Base-by-base conservation (phyloP, 1,140 invertebrate genomes). In the Periplaneta americana region DNA sequence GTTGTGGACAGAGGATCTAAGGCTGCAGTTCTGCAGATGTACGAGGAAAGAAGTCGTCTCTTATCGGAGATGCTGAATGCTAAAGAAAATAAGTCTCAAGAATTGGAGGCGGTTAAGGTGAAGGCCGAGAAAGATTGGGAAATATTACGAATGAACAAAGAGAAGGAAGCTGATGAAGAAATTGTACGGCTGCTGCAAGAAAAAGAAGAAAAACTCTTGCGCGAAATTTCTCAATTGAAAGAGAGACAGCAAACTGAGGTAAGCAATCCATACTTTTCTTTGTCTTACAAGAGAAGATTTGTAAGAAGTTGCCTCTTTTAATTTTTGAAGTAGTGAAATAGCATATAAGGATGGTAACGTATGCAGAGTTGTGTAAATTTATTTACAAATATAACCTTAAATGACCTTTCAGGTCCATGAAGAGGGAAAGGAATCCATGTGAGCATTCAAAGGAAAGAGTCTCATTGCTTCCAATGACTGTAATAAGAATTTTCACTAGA, bases 171-270 rank as follows among this genome's bases (percentile, higher is more conserved):
- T 83, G 87, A 89, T 13, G 88, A 90, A 35, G 89, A 89, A 17
- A 86, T 90, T 75, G 87, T 89, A 11, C 86, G 87, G 4, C 86
- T 89, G 74, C 87, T 90, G 81, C 89, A 91, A 84, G 85, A 89
- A 33, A 84, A 88, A 17, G 90, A 91, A 78, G 90, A 90, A 83
- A 88, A 91, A 84, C 87, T 92, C 81, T 85, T 90, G 66, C 91
- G 90, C 34, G 89, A 90, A 81, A 88, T 92, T 22, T 88, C 91
- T 85, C 89, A 91, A 84, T 85, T 93, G 18, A 92, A 92, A 86
- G 90, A 89, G 84, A 89, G 90, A 75, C 89, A 90, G 79, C 88
- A 88, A 77, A 90, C 92, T 82, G 90, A 90, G 89, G 90, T 91
- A 82, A 87, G 88, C 83, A 74, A 31, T 79, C n/a, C 78, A 82